phyloP scores from a whole-genome alignment of 2,888 invertebrate species.

The Rhingia rostrata region DNA sequence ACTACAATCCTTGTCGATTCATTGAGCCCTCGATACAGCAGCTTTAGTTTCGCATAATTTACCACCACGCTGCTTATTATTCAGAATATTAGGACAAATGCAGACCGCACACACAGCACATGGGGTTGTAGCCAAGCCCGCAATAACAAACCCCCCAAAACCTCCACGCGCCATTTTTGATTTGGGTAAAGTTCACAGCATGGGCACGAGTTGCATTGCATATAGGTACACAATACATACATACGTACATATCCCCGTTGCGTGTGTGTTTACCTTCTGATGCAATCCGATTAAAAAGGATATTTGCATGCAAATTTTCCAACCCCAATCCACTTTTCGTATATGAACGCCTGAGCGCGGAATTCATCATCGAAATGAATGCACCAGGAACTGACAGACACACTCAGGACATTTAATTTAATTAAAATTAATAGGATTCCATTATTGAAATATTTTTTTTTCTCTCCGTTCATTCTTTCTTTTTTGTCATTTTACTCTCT shows the following conservation, averaged over 20 bases:
- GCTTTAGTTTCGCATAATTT: slow-evolving; percentile 45
- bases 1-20: slow-evolving; percentile 6
- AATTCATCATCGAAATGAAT: slow-evolving; percentile 66
- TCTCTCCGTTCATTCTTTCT: slow-evolving; percentile 6
- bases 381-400: slow-evolving; percentile 51
- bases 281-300: slow-evolving; percentile 73
- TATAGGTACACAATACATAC: too few species aligned
- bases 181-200: slow-evolving; percentile 22
- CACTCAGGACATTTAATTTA: slow-evolving; percentile 66
- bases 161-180: slow-evolving; percentile 30
- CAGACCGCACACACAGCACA: slow-evolving; percentile 12
- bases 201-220: too few species aligned
- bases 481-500: background rate
- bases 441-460: slow-evolving; percentile 60
- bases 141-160: slow-evolving; percentile 1
- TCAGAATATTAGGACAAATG: slow-evolving; percentile 46
- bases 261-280: slow-evolving; percentile 58
- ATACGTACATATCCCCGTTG: background rate
- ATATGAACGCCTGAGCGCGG: slow-evolving; percentile 33
- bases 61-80: slow-evolving; percentile 45
- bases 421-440: slow-evolving; percentile 73
- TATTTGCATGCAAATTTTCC: slow-evolving; percentile 71
- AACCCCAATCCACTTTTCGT: slow-evolving; percentile 9
- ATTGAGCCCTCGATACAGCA: slow-evolving; percentile 7
- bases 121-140: background rate